Evolutionary conservation across 2,888 invertebrate species (phyloP), one percentile per base, ranked within the genome.

Genomic region (Nemotelus pantherinus): DNA sequence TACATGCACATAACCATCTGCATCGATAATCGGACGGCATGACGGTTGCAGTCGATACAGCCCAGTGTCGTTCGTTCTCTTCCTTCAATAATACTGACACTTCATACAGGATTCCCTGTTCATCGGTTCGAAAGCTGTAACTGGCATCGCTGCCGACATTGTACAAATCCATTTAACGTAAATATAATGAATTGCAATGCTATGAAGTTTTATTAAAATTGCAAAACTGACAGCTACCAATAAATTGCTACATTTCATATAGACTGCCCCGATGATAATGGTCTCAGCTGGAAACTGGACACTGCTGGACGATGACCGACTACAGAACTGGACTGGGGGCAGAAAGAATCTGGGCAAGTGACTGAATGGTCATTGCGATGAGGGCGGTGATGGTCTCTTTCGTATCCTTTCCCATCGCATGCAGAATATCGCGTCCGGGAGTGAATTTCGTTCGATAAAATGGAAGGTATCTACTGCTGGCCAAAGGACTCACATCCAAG

Each of bases 161-260:
- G 48, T 72, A 60, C 74, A 60, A 74, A 60, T 60, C 74, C 60
- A 48, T 74, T 74, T 60, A 74, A 74, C 60, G 74, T 60, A 74
- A 74, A 74, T 74, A 74, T 74, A 74, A 74, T 63, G 74, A 74
- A 74, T 74, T 74, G 74, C 60, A 50, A 74, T 74, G 74, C 48
- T 81, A 81, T 81, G 80, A 82, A 80, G 78, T 82, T 82, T 82
- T 82, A 82, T 82, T 82, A 81, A 82, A 82, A 82, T 81, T 81
- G 80, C 81, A 81, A 78, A 80, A 80, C 79, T 80, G 82, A 82
- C 81, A 80, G 64, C 80, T 80, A 78, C 76, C 76, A 68, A 77
- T 77, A 77, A 77, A 77, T 77, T 77, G 64, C 41, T 39, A 60
- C 74, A 60, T 74, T 74, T 74, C 74, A 74, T 74, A 74, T 60